Conservation (phyloP, 1,140 invertebrate species). For the Heterodera schachtii region DNA sequence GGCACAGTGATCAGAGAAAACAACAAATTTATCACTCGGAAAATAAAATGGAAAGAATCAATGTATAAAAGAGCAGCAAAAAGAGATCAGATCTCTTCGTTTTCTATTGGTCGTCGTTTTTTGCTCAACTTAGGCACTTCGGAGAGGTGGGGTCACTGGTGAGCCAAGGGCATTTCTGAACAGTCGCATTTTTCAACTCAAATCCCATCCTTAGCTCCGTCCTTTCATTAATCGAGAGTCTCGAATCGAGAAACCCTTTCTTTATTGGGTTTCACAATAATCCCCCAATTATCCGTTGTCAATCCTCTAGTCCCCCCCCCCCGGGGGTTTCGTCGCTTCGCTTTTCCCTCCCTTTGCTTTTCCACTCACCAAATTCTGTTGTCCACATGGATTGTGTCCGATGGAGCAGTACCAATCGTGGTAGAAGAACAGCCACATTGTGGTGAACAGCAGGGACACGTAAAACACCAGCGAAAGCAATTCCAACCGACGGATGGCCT, state of each 20-base stretch:
- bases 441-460: constrained; percentile 56
- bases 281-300: too few relatives aligned
- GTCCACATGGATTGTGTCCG: constrained; percentile 61
- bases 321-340: too few relatives aligned
- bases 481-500: constrained; percentile 60
- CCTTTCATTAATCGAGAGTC: constrained; percentile 42
- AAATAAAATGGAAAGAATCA: too few relatives aligned
- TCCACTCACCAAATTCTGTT: constrained; percentile 56
- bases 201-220: background rate
- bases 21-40: too few relatives aligned
- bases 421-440: constrained; percentile 65
- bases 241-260: too few relatives aligned
- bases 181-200: too few relatives aligned
- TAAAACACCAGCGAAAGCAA: constrained; percentile 61
- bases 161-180: constrained; percentile 29
- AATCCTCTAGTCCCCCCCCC: too few relatives aligned
- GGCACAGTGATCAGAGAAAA: too few relatives aligned
- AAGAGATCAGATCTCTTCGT: too few relatives aligned
- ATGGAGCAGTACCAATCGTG: constrained; percentile 65
- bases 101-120: too few relatives aligned
- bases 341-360: too few relatives aligned
- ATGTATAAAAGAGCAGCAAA: background rate
- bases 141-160: constrained; percentile 24
- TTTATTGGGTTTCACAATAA: too few relatives aligned
- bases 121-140: constrained; percentile 16